Conservation (phyloP, 2,797 vertebrate genomes). For the Helicolenus hilgendorfi region DNA sequence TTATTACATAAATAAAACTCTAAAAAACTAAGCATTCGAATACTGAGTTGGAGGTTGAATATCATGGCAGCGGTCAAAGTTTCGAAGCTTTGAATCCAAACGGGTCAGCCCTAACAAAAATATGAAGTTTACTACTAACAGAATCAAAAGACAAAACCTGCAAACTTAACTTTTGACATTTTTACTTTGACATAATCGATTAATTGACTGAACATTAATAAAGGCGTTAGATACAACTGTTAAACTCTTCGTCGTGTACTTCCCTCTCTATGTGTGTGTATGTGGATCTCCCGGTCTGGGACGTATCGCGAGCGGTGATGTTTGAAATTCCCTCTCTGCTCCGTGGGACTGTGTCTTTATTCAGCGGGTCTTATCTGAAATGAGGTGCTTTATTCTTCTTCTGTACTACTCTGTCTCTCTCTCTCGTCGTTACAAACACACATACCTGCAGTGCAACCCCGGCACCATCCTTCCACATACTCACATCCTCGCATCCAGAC, state of each 20-base stretch:
- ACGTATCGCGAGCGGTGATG: slow-evolving; percentile 12
- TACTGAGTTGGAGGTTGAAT: too few species aligned
- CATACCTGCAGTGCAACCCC: slow-evolving; percentile 52
- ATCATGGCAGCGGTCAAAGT: too few species aligned
- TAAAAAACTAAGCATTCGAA: too few species aligned
- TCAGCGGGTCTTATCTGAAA: slow-evolving; percentile 48
- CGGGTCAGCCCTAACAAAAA: neutral
- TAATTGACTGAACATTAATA: neutral
- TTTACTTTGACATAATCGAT: neutral
- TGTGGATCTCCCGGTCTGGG: slow-evolving; percentile 7
- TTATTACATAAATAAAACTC: too few species aligned
- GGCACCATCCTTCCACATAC: slow-evolving; percentile 4
- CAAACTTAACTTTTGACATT: neutral
- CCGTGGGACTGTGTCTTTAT: slow-evolving; percentile 40
- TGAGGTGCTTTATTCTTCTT: slow-evolving; percentile 52
- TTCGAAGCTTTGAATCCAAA: too few species aligned
- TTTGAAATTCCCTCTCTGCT: slow-evolving; percentile 53
- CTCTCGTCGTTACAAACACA: slow-evolving; percentile 1
- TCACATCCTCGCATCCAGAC: slow-evolving; percentile 25
- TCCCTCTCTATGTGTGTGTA: neutral
- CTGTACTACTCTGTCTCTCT: neutral
- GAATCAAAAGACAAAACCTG: neutral
- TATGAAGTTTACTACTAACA: neutral
- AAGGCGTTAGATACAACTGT: neutral
- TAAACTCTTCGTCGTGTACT: neutral